Evolutionary conservation across 2,888 invertebrate species (phyloP).

Genomic region (Brachyptera putata): DNA sequence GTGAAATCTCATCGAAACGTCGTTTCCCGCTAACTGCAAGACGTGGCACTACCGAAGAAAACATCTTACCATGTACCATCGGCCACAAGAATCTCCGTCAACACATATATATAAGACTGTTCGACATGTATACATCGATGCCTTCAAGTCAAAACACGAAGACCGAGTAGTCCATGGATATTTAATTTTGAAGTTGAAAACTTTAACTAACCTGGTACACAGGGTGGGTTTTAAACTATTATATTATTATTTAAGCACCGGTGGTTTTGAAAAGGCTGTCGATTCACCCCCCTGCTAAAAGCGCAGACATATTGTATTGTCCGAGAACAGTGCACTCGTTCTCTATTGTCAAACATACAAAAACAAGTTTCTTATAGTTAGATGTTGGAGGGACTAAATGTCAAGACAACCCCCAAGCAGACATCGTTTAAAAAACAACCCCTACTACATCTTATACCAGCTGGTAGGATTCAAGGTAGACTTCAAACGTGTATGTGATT

Average conservation of each 20-base stretch:
- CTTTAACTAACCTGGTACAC: no score
- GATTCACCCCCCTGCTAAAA: constrained; percentile 2
- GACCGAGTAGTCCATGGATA: no score
- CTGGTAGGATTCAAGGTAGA: background rate
- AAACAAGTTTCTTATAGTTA: background rate
- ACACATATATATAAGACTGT: no score
- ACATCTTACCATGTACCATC: no score
- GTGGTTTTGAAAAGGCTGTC: background rate
- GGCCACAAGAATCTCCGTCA: no score
- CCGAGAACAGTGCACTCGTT: background rate
- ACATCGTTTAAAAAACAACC: constrained; percentile 13
- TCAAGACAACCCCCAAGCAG: background rate
- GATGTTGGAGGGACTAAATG: background rate
- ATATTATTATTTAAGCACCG: constrained; percentile 9
- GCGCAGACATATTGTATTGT: constrained; percentile 3
- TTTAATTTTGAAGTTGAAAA: no score
- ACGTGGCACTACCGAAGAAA: no score
- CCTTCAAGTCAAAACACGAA: no score
- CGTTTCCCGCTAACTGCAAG: no score
- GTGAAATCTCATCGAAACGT: no score
- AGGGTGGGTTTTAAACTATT: constrained; percentile 11
- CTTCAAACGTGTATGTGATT: background rate
- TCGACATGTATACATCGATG: no score
- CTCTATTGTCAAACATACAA: constrained; percentile 6
- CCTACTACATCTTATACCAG: background rate